phyloP scores from a whole-genome alignment of 2,113 vertebrate species.

The Cyanoramphus novaezelandiae region DNA sequence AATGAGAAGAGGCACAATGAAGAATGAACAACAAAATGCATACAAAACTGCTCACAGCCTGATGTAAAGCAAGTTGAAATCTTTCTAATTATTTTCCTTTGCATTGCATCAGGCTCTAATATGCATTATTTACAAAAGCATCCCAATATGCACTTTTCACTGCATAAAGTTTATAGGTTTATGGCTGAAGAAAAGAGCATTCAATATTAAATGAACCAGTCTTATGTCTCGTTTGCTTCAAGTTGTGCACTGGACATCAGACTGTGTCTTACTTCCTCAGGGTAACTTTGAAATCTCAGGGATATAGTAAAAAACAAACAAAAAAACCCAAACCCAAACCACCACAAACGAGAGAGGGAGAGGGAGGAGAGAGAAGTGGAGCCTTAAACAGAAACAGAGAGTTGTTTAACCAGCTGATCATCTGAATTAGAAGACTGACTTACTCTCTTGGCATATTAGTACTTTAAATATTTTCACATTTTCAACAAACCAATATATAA shows the following conservation, averaged over 20 bases:
- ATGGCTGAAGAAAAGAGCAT: not conserved
- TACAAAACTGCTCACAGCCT: not conserved
- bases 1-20: not conserved
- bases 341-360: not conserved
- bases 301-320: not conserved
- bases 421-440: not conserved
- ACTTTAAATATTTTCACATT: not conserved
- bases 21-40: not conserved
- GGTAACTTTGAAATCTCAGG: not conserved
- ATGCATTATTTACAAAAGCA: slow-evolving; percentile 23
- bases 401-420: not conserved
- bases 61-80: not conserved
- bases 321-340: not conserved
- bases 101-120: not conserved
- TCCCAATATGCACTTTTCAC: not conserved
- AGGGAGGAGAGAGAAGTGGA: not conserved
- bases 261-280: not conserved
- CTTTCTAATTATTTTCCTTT: slow-evolving; percentile 5
- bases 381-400: not conserved
- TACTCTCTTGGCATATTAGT: not conserved
- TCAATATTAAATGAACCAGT: not conserved
- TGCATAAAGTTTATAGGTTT: not conserved
- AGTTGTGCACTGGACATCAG: not conserved
- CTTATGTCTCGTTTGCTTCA: not conserved
- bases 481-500: not conserved